Conservation (phyloP, 2,113 vertebrate species). For the Chlorodrepanis virens region DNA sequence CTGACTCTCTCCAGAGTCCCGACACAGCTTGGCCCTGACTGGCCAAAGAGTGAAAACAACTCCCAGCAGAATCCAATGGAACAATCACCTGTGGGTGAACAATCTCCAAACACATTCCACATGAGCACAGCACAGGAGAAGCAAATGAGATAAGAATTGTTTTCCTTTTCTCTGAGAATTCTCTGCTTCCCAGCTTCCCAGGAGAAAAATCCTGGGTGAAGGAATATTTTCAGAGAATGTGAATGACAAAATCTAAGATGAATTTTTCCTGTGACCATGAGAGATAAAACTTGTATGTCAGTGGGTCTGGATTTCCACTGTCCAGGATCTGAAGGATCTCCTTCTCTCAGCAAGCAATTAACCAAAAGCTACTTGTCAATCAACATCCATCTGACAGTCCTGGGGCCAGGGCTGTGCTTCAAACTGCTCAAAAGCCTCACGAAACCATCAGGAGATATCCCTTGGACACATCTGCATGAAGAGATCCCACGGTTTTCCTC, state of each 20-base stretch:
- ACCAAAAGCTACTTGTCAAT: neutral
- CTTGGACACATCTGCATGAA: neutral
- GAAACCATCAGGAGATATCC: accelerated
- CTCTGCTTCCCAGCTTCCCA: no score
- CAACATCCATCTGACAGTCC: neutral
- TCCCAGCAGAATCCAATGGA: no score
- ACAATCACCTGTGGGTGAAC: no score
- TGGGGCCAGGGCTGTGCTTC: neutral
- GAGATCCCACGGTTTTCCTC: neutral
- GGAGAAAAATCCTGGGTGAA: no score
- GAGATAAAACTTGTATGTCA: neutral
- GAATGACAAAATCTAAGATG: neutral
- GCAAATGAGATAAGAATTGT: no score
- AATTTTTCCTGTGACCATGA: neutral
- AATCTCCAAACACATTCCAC: no score
- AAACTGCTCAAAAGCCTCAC: neutral
- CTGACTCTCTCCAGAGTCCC: no score
- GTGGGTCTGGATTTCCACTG: neutral
- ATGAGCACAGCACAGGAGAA: no score
- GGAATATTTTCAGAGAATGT: no score
- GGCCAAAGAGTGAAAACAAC: no score
- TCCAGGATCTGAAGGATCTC: neutral
- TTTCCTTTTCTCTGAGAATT: no score
- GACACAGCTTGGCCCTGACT: no score
- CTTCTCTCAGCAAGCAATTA: neutral